phyloP scores from a whole-genome alignment of 2,888 invertebrate genomes.

The Anoplius nigerrimus region DNA sequence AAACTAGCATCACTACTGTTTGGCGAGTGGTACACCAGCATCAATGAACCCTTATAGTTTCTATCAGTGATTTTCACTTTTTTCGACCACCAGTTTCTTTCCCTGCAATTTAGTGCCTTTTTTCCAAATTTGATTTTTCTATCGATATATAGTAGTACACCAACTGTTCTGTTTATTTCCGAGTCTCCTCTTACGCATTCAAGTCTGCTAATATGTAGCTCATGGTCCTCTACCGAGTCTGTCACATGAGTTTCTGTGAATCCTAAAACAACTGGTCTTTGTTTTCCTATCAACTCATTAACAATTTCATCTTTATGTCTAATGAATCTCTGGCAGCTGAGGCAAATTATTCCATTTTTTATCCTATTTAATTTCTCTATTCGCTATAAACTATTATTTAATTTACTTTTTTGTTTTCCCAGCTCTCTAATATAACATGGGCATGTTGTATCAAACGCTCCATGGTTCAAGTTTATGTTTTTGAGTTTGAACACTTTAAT shows the following conservation, averaged over 20 bases:
- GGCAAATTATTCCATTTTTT: background rate
- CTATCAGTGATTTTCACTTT: constrained; percentile 9
- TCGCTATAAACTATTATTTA: constrained; percentile 30
- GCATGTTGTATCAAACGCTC: constrained; percentile 17
- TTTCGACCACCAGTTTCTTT: constrained; percentile 19
- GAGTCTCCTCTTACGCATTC: background rate
- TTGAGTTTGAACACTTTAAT: constrained; percentile 12
- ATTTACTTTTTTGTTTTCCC: constrained; percentile 11
- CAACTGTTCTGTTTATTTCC: constrained; percentile 11
- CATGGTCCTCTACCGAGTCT: background rate
- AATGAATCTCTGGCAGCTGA: constrained; percentile 25
- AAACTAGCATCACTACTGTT: constrained; percentile 14
- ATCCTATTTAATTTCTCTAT: background rate
- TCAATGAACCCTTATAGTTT: constrained; percentile 6
- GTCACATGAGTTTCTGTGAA: constrained; percentile 13
- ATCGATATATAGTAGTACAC: constrained; percentile 21
- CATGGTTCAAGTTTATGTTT: constrained; percentile 18
- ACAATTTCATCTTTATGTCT: constrained; percentile 32
- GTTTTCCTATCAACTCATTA: background rate
- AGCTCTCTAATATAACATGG: constrained; percentile 19
- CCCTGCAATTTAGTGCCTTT: constrained; percentile 9
- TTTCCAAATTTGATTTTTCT: constrained; percentile 18
- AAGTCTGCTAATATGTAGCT: background rate
- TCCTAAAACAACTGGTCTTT: constrained; percentile 1
- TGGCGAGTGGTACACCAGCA: constrained; percentile 17